phyloP scores from a whole-genome alignment of 2,888 invertebrate species.

The Onchidella celtica region DNA sequence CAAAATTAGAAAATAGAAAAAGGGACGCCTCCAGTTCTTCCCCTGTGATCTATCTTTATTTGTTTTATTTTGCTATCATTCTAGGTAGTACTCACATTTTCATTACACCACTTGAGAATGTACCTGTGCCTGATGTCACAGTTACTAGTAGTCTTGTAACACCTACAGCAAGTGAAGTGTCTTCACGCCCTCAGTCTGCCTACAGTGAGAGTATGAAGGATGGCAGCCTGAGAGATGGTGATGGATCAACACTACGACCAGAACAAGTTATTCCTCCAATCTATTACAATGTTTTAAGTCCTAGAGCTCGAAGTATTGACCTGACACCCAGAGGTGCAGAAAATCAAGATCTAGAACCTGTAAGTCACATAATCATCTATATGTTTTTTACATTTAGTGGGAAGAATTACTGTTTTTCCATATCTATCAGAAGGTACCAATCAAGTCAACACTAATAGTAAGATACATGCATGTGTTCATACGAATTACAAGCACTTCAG shows the following conservation, averaged over 20 bases:
- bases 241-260: not conserved
- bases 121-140: not conserved
- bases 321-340: slow-evolving; percentile 24
- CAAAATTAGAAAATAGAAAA: too few species aligned
- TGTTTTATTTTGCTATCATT: not conserved
- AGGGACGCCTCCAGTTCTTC: too few species aligned
- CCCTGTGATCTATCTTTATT: too few species aligned
- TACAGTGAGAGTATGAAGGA: not conserved
- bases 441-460: too few species aligned
- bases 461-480: too few species aligned
- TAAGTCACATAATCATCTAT: too few species aligned
- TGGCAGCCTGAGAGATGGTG: not conserved
- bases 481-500: too few species aligned
- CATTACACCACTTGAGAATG: not conserved
- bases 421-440: too few species aligned
- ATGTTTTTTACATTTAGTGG: too few species aligned
- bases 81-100: slow-evolving; percentile 41
- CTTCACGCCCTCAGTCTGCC: slow-evolving; percentile 1
- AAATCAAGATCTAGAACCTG: slow-evolving; percentile 19
- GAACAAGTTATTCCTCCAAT: slow-evolving; percentile 29
- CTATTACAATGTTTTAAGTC: slow-evolving; percentile 38
- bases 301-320: slow-evolving; percentile 40
- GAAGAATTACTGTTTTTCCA: too few species aligned
- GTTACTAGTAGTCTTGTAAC: not conserved
- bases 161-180: slow-evolving; percentile 12